These are phyloP conservation scores for Oncopodura yosiiana DNA, from an alignment of 1,140 invertebrate genomes.

Conservation along the genomic window DNA sequence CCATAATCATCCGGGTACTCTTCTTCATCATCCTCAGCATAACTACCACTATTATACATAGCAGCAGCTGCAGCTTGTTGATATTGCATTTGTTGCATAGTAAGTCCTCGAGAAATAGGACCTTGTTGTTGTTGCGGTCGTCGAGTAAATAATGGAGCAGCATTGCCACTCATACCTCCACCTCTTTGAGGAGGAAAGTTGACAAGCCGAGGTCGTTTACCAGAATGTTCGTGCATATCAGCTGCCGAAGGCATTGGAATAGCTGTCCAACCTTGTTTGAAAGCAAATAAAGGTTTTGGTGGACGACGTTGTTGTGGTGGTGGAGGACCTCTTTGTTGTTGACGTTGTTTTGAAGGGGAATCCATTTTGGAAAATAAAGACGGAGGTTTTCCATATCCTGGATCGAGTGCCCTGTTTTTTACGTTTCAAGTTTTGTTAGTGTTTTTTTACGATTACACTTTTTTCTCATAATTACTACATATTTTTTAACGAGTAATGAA, in stretches of 20 bases:
- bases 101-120: constrained; percentile 1
- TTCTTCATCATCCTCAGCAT: background rate
- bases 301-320: background rate
- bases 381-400: background rate
- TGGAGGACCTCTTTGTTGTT: no score
- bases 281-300: background rate
- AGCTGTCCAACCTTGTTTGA: background rate
- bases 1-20: background rate
- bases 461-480: no score
- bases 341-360: background rate
- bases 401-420: constrained; percentile 1
- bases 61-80: background rate
- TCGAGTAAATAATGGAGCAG: background rate
- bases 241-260: constrained; percentile 6
- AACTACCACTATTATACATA: background rate
- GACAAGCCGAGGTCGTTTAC: background rate
- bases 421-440: no score
- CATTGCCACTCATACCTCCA: background rate
- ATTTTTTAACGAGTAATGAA: background rate
- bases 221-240: background rate
- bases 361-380: background rate
- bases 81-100: background rate
- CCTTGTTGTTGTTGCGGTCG: background rate
- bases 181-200: background rate
- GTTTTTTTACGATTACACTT: no score